These are phyloP conservation scores for Hyles euphorbiae DNA, from an alignment of 1,140 invertebrate genomes.

Conservation along the genomic window DNA sequence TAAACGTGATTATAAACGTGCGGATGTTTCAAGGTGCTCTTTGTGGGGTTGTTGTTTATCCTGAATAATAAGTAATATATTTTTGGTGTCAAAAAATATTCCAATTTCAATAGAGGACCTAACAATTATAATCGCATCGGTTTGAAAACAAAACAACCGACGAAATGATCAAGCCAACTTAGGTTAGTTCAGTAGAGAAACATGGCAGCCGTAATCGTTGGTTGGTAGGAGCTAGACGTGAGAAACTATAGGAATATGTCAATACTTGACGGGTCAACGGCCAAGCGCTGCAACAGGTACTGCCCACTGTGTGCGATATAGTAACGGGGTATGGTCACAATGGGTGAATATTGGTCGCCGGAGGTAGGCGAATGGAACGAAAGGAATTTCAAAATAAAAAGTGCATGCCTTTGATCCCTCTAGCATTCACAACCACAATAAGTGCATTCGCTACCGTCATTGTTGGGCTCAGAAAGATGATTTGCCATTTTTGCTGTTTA, in stretches of 20 bases:
- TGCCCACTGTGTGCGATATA: conserved; percentile 42
- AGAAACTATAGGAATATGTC: conserved; percentile 73
- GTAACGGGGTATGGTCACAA: conserved; percentile 46
- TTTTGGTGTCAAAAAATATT: too few species aligned
- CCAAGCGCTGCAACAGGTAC: conserved; percentile 59
- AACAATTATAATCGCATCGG: too few species aligned
- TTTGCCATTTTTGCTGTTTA: too few species aligned
- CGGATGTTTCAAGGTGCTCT: too few species aligned
- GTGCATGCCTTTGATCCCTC: too few species aligned
- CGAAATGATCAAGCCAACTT: not conserved
- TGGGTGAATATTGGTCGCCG: conserved; percentile 10
- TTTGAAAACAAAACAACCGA: not conserved
- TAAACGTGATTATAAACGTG: too few species aligned
- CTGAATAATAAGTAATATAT: too few species aligned
- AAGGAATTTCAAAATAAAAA: conserved; percentile 1
- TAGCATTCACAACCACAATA: too few species aligned
- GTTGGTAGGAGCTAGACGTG: conserved; percentile 56
- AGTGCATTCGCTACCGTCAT: too few species aligned
- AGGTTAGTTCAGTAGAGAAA: not conserved
- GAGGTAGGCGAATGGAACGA: conserved; percentile 3
- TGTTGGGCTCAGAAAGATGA: too few species aligned
- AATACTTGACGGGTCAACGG: conserved; percentile 70
- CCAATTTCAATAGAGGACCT: too few species aligned
- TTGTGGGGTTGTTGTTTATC: too few species aligned
- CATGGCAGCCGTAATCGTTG: conserved; percentile 7